Evolutionary conservation across 2,113 vertebrate genomes (phyloP).

Genomic region (Calyptommatus sinebrachiatus): DNA sequence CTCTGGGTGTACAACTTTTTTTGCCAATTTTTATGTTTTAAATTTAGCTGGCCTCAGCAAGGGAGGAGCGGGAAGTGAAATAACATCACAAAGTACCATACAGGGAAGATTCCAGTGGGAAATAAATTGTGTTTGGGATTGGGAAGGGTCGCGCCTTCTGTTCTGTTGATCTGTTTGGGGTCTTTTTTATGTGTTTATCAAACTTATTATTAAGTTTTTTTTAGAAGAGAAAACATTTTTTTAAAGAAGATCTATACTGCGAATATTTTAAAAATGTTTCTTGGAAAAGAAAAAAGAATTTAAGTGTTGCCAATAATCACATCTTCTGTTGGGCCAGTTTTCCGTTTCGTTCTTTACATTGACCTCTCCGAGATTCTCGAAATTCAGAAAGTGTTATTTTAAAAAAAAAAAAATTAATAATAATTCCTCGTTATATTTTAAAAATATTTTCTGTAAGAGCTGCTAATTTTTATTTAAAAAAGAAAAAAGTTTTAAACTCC

Average conservation of each 20-base stretch:
- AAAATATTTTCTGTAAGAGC: constrained; percentile 79
- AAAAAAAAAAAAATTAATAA: constrained; percentile 56
- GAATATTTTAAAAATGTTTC: constrained; percentile 57
- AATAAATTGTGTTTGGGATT: constrained; percentile 15
- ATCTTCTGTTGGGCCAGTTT: constrained; percentile 66
- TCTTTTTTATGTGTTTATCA: constrained; percentile 80
- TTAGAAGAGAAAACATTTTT: constrained; percentile 60
- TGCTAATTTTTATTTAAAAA: constrained; percentile 84
- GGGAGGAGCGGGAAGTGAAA: constrained; percentile 43
- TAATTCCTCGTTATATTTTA: constrained; percentile 77
- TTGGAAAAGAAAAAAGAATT: constrained; percentile 46
- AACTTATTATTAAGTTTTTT: constrained; percentile 90
- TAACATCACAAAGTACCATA: constrained; percentile 28
- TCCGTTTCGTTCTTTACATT: constrained; percentile 33
- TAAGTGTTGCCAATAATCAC: constrained; percentile 54
- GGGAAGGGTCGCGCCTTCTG: constrained; percentile 55
- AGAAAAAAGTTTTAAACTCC: constrained; percentile 75
- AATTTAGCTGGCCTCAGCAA: constrained; percentile 41
- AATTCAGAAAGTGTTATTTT: constrained; percentile 72
- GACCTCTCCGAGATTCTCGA: constrained; percentile 54
- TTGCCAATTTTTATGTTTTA: constrained; percentile 45
- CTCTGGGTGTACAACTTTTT: constrained; percentile 37
- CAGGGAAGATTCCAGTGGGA: constrained; percentile 34
- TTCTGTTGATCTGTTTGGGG: constrained; percentile 83
- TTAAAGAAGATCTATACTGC: constrained; percentile 62